A percentile compares a stretch with the other conserved stretches of the same genome.
phyloP scores from a whole-genome alignment of 2,113 vertebrate genomes.

The Pelecanoides urinatrix region DNA sequence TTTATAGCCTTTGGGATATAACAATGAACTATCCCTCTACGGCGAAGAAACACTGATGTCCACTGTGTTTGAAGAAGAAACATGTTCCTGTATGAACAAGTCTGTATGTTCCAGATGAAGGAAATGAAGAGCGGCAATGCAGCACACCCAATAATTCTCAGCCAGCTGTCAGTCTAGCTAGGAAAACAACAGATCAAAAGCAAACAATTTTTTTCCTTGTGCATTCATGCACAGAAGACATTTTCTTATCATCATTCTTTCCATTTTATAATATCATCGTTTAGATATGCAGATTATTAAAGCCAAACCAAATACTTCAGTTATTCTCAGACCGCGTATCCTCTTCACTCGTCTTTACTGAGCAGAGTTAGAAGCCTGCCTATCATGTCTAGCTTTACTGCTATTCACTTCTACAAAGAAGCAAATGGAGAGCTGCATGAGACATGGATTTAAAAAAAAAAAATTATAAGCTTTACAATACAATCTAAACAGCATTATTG shows the following conservation, averaged over 20 bases:
- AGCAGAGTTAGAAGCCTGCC: background rate
- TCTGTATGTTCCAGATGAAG: background rate
- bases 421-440: background rate
- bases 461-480: background rate
- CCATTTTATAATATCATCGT: background rate
- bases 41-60: background rate
- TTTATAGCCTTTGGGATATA: background rate
- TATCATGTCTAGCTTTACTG: background rate
- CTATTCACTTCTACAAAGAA: background rate
- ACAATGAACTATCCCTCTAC: background rate
- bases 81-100: background rate
- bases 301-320: background rate
- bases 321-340: background rate
- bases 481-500: background rate
- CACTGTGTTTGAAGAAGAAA: background rate
- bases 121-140: background rate
- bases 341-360: background rate
- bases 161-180: background rate
- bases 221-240: background rate
- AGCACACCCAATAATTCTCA: background rate
- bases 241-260: background rate
- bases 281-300: background rate
- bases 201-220: background rate
- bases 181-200: background rate
- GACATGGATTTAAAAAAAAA: background rate